Base-by-base conservation (phyloP, 2,113 vertebrate genomes). In the Camarhynchus parvulus region DNA sequence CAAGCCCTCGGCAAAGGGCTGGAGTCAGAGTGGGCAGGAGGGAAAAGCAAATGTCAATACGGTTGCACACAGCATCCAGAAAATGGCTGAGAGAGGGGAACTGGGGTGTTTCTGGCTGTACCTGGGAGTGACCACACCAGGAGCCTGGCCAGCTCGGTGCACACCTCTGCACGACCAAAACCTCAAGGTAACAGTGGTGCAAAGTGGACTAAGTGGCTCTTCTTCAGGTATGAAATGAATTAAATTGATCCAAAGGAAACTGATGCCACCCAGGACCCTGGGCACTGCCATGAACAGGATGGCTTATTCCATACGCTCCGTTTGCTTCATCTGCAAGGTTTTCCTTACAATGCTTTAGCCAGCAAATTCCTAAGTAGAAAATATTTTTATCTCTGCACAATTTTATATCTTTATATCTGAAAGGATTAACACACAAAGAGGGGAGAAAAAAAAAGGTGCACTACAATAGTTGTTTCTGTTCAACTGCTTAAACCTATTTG, bases 71-170 rank as follows among this genome's bases (percentile, higher is more conserved):
- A 0, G 64, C 28, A 44, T 19, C 20, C 63, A 37, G 49, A 19
- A 33, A 31, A 14, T 1, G 20, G 37, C 49, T 2, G 58, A 52
- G 39, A 4, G n/a, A 28, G 3, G 2, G 37, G 44, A 21, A 2
- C 41, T 1, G 17, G 59, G 55, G 16, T 4, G 52, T 35, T 37
- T 46, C 50, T 20, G 2, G 12, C 75, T 35, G 56, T 9, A 5
- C 6, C 52, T 0, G 3, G 46, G 16, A 7, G 55, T 2, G 39
- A 5, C 13, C 6, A 23, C 44, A 0, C 21, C 5, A 30, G 15
- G 20, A 41, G 66, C 41, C 46, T 2, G 61, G 24, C 59, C 4
- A 50, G 46, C 56, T 35, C 13, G 0, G 35, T 0, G n/a, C 3
- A 2, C 10, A 17, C 49, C 85, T 85, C 3, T 13, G 85, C 64